These are phyloP conservation scores for Istiophorus platypterus DNA, from an alignment of 2,113 vertebrate genomes.

Conservation along the genomic window DNA sequence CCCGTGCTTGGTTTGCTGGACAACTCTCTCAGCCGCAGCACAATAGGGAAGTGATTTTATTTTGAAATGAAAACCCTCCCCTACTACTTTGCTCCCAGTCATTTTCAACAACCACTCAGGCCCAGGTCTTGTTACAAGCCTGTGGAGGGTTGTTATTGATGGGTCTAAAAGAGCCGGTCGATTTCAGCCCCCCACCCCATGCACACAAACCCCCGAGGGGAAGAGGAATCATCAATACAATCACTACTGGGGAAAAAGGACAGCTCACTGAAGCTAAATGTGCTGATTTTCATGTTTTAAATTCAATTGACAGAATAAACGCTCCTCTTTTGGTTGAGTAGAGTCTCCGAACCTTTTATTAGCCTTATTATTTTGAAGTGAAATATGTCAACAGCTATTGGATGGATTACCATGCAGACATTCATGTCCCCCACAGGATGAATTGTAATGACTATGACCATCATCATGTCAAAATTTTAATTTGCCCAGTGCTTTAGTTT, in stretches of 20 bases:
- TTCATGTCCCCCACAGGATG: too few relatives aligned
- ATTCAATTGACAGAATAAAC: not conserved
- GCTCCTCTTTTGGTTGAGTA: not conserved
- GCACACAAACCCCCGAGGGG: too few relatives aligned
- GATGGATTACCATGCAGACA: too few relatives aligned
- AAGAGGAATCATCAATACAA: constrained; percentile 9
- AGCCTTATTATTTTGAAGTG: too few relatives aligned
- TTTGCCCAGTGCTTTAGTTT: too few relatives aligned
- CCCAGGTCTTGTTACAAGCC: constrained; percentile 5
- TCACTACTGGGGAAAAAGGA: not conserved
- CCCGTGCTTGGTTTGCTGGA: not conserved
- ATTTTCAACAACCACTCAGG: not conserved
- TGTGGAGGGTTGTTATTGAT: constrained; percentile 35
- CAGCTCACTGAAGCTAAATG: constrained; percentile 32
- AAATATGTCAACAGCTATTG: too few relatives aligned
- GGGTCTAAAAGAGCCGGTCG: constrained; percentile 60
- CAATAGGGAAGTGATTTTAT: not conserved
- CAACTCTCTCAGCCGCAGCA: not conserved
- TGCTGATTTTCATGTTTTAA: constrained; percentile 2
- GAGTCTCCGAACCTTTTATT: not conserved
- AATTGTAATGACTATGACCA: too few relatives aligned
- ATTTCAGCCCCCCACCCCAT: constrained; percentile 32
- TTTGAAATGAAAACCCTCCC: not conserved
- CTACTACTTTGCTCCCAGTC: not conserved
- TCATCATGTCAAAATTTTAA: too few relatives aligned